These are phyloP conservation scores for Cylas formicarius DNA, from an alignment of 1,140 invertebrate species.

Conservation along the genomic window DNA sequence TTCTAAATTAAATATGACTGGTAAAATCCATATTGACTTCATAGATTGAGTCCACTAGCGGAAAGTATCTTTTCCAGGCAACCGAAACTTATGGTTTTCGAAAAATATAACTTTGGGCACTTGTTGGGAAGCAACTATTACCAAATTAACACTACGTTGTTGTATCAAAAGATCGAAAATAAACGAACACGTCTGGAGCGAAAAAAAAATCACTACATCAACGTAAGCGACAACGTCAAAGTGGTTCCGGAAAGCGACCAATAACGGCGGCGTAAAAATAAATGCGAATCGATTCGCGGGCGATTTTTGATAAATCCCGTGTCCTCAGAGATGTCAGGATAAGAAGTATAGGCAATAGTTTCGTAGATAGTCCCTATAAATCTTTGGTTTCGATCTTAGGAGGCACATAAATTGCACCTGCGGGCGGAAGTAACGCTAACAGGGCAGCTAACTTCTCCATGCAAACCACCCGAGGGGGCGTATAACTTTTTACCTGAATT, in stretches of 20 bases:
- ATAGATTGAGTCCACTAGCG: no score
- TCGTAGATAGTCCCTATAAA: constrained; percentile 18
- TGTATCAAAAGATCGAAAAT: no score
- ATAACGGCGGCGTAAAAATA: constrained; percentile 14
- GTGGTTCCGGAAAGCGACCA: constrained; percentile 6
- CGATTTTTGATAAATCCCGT: constrained; percentile 21
- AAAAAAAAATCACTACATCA: constrained; percentile 2
- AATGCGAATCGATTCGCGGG: constrained; percentile 15
- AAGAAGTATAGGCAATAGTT: constrained; percentile 24
- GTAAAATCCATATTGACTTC: no score
- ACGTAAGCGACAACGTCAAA: constrained; percentile 6
- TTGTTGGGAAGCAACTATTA: no score
- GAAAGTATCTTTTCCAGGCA: no score
- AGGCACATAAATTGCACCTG: constrained; percentile 41
- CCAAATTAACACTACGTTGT: no score
- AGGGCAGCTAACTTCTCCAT: constrained; percentile 17
- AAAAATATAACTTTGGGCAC: no score
- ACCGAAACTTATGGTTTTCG: no score
- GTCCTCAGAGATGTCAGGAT: constrained; percentile 18
- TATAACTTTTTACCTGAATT: no score
- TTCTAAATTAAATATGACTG: no score
- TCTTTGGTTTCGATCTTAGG: constrained; percentile 37
- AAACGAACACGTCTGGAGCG: no score
- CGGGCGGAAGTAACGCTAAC: constrained; percentile 25
- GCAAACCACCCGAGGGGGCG: constrained; percentile 12